Percentiles rank a stretch among this genome's conserved stretches.
phyloP scores from a whole-genome alignment of 2,888 invertebrate species.

The Acronicta leporina region DNA sequence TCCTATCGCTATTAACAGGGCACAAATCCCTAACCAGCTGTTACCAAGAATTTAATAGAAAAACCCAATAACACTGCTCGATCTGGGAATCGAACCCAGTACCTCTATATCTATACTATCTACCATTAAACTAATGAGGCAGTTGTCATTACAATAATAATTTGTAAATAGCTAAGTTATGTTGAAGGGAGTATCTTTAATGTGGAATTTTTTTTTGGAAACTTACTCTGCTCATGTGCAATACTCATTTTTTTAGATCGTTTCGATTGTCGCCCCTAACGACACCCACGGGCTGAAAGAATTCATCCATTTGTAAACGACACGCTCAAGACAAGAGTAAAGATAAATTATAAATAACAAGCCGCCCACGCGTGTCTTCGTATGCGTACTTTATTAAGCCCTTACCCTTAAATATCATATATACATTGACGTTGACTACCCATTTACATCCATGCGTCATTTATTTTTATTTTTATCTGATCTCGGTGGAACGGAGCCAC shows the following conservation, averaged over 20 bases:
- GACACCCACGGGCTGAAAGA: constrained; percentile 27
- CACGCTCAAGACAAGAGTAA: constrained; percentile 13
- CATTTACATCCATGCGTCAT: neutral
- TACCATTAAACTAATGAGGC: too few species aligned
- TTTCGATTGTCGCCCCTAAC: constrained; percentile 22
- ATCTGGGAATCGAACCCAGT: too few species aligned
- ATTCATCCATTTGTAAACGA: constrained; percentile 33
- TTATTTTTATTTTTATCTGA: neutral
- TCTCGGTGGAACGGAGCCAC: neutral
- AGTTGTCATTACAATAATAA: too few species aligned
- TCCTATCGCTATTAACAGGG: too few species aligned
- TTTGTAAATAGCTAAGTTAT: too few species aligned
- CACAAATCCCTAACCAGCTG: too few species aligned
- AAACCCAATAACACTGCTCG: too few species aligned
- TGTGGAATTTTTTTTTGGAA: too few species aligned
- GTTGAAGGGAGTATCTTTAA: too few species aligned
- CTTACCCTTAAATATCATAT: neutral
- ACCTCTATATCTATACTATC: too few species aligned
- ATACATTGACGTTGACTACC: neutral
- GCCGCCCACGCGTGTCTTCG: constrained; percentile 1
- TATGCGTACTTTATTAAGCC: neutral
- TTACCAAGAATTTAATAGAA: too few species aligned
- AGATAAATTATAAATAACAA: constrained; percentile 33
- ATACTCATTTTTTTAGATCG: constrained; percentile 14
- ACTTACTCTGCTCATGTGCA: too few species aligned